Evolutionary conservation across 1,140 invertebrate species (phyloP), one percentile per base, ranked within the genome.

Genomic region (Pseudomyrmex gracilis): DNA sequence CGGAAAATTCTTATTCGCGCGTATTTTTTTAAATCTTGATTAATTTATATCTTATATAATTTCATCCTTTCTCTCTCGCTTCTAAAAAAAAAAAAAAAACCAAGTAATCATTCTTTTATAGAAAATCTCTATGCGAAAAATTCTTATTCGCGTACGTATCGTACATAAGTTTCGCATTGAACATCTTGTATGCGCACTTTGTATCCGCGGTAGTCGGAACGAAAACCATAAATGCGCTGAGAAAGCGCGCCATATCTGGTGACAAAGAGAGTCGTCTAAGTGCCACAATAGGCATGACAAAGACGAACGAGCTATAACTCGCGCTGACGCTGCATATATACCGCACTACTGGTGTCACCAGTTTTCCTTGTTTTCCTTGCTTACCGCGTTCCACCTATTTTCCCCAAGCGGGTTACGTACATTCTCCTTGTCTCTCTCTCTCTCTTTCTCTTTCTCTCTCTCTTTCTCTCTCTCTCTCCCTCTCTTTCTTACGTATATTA

Each of bases 281-380:
- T 80, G 66, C 76, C 66, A 80, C 76, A 80, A 80, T 80, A 17
- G 76, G 76, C 66, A 80, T 80, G 66, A 80, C 76, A 80, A 80
- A 80, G 76, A 80, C 76, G 76, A 80, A 80, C 76, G 76, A 78
- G 76, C 66, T 71, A 80, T 80, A 80, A 71, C 66, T 70, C 64
- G 43, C 66, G 53, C 22, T 70, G 76, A 80, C 66, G 76, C 22
- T 80, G 76, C 63, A 78, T 78, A 47, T 78, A 80, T 80, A 58
- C 66, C 76, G 53, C 64, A 47, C 34, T 7, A 34, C 34, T 34
- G 34, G 76, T 80, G 66, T 80, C 76, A 78, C 51, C 76, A 34
- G 43, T 80, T 80, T 80, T 80, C 76, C 76, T 80, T 80, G 76
- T 80, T 80, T 80, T 80, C 66, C 66, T 49, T 70, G 53, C 76